Evolutionary conservation across 2,888 invertebrate species (phyloP).

Genomic region (Cistogaster globosa): DNA sequence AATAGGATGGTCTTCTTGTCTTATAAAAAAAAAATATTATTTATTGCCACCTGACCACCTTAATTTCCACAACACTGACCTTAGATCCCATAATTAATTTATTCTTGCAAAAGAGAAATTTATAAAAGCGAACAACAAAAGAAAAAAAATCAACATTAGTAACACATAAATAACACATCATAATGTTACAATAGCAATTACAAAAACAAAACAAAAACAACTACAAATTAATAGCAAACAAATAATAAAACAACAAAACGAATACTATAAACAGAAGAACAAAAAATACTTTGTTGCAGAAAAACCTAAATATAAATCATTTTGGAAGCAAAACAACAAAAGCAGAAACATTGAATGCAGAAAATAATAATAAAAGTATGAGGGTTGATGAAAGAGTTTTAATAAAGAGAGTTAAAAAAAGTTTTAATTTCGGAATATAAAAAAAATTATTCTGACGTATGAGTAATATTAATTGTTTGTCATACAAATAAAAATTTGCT

Average conservation of each 20-base stretch:
- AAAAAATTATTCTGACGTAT: not conserved
- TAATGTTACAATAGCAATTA: conserved; percentile 52
- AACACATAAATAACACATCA: conserved; percentile 53
- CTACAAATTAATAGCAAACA: conserved; percentile 8
- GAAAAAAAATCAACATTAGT: conserved; percentile 33
- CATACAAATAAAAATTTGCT: not conserved
- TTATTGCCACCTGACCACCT: not conserved
- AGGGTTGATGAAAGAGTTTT: not conserved
- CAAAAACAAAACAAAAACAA: conserved; percentile 14
- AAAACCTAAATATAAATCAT: conserved; percentile 54
- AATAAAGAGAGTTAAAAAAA: too few species aligned
- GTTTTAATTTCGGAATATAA: too few species aligned
- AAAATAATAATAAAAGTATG: not conserved
- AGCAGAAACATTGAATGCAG: not conserved
- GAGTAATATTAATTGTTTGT: not conserved
- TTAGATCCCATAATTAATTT: conserved; percentile 51
- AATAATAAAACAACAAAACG: conserved; percentile 37
- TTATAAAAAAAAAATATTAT: not conserved
- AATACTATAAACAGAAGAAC: conserved; percentile 5
- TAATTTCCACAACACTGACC: conserved; percentile 13
- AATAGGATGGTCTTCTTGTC: not conserved
- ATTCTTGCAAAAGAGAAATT: conserved; percentile 24
- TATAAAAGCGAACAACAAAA: conserved; percentile 13
- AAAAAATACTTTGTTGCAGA: conserved; percentile 31
- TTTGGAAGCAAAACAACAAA: conserved; percentile 36